Evolutionary conservation across 1,140 invertebrate species (phyloP).

Genomic region (Phenacoccus solenopsis): DNA sequence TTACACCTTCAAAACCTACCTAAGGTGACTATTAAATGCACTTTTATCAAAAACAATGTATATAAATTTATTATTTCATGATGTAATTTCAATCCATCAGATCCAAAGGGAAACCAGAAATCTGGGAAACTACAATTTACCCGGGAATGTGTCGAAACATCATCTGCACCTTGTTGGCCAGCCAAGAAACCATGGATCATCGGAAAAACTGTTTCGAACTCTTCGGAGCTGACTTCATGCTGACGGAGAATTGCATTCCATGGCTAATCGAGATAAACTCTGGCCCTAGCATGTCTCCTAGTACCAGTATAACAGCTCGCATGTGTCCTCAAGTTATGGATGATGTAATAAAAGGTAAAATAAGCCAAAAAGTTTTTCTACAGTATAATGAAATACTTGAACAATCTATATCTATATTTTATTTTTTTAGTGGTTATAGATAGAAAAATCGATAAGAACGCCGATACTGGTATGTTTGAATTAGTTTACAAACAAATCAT

Average conservation of each 20-base stretch:
- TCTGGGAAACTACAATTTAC: conserved; percentile 71
- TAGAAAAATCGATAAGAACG: conserved; percentile 55
- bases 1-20: conserved; percentile 56
- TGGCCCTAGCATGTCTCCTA: conserved; percentile 77
- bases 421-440: conserved; percentile 68
- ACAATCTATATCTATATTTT: not conserved
- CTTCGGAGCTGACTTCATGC: conserved; percentile 88
- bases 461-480: conserved; percentile 76
- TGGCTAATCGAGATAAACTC: conserved; percentile 94
- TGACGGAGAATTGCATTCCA: conserved; percentile 72
- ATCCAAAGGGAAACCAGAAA: conserved; percentile 48
- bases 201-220: conserved; percentile 82
- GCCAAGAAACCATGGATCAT: conserved; percentile 73
- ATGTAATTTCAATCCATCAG: no score
- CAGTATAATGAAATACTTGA: not conserved
- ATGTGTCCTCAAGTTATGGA: conserved; percentile 78
- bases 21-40: no score
- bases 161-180: conserved; percentile 70
- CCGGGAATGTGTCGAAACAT: conserved; percentile 81
- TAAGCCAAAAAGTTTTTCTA: not conserved
- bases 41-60: no score
- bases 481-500: conserved; percentile 61
- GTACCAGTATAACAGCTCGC: conserved; percentile 72
- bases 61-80: no score
- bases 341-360: conserved; percentile 79